Evolutionary conservation across 1,140 invertebrate genomes (phyloP).

Genomic region (Drosophila parvula): DNA sequence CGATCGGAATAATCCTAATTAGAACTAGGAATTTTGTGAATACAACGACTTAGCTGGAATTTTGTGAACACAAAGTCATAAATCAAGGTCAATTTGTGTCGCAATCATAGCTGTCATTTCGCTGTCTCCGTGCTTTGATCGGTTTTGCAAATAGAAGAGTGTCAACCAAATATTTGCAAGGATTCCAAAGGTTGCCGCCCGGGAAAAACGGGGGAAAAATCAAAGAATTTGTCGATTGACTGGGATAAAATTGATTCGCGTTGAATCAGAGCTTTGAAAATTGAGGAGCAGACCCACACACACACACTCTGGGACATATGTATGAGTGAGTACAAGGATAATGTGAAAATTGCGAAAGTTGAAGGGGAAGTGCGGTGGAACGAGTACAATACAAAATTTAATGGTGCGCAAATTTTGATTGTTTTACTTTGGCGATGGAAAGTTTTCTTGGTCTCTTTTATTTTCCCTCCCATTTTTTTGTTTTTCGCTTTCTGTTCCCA

Average conservation of each 20-base stretch:
- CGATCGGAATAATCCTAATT: slow-evolving; percentile 3
- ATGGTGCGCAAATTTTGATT: slow-evolving; percentile 79
- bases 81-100: slow-evolving; percentile 56
- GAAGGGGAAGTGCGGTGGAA: slow-evolving; percentile 33
- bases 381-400: slow-evolving; percentile 70
- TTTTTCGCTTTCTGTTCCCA: slow-evolving; percentile 15
- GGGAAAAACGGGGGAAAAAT: slow-evolving; percentile 1
- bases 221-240: slow-evolving; percentile 6
- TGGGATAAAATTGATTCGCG: slow-evolving; percentile 16
- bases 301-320: slow-evolving; percentile 4
- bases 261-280: slow-evolving; percentile 14
- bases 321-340: slow-evolving; percentile 3
- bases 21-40: slow-evolving; percentile 43
- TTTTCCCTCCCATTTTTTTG: neutral
- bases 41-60: slow-evolving; percentile 20
- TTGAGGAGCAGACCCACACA: slow-evolving; percentile 27
- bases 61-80: slow-evolving; percentile 51
- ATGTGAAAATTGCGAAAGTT: slow-evolving; percentile 23
- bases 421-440: slow-evolving; percentile 62
- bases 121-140: slow-evolving; percentile 43
- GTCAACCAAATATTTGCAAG: slow-evolving; percentile 68
- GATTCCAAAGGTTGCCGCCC: neutral
- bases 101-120: slow-evolving; percentile 53
- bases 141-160: slow-evolving; percentile 53
- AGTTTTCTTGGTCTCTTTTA: slow-evolving; percentile 38